Evolutionary conservation across 2,888 invertebrate genomes (phyloP).

Genomic region (Nymphalis c-album): DNA sequence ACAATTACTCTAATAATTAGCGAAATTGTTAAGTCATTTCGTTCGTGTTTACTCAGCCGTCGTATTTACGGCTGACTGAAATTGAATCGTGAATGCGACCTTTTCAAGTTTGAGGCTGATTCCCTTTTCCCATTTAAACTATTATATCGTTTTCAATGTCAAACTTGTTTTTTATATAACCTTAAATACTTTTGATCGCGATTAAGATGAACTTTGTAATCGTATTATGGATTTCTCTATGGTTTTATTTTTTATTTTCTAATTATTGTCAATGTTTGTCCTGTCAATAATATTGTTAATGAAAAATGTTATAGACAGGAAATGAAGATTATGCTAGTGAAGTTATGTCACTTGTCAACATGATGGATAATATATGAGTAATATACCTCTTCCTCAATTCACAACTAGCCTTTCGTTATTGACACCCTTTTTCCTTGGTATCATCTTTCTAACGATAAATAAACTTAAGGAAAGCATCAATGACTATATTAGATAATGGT

Average conservation of each 20-base stretch:
- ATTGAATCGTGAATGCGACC: slow-evolving; percentile 24
- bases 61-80: slow-evolving; percentile 21
- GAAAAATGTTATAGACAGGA: neutral
- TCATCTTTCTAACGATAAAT: slow-evolving; percentile 1
- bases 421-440: slow-evolving; percentile 1
- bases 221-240: neutral
- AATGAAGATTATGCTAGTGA: slow-evolving; percentile 9
- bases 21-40: slow-evolving; percentile 21
- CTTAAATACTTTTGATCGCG: slow-evolving; percentile 26
- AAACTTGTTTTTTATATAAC: slow-evolving; percentile 23
- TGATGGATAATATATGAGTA: slow-evolving; percentile 13
- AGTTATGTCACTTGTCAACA: slow-evolving; percentile 15
- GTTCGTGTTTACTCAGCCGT: slow-evolving; percentile 27
- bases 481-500: too few relatives aligned
- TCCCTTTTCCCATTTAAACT: slow-evolving; percentile 27
- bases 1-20: slow-evolving; percentile 28
- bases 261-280: too few relatives aligned
- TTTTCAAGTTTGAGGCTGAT: slow-evolving; percentile 25
- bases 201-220: neutral
- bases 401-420: neutral
- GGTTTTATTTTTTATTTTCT: too few relatives aligned
- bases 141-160: slow-evolving; percentile 22
- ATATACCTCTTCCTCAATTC: neutral
- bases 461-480: neutral
- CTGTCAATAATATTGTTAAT: neutral